phyloP scores from a whole-genome alignment of 2,888 invertebrate species.

The Acronicta psi region DNA sequence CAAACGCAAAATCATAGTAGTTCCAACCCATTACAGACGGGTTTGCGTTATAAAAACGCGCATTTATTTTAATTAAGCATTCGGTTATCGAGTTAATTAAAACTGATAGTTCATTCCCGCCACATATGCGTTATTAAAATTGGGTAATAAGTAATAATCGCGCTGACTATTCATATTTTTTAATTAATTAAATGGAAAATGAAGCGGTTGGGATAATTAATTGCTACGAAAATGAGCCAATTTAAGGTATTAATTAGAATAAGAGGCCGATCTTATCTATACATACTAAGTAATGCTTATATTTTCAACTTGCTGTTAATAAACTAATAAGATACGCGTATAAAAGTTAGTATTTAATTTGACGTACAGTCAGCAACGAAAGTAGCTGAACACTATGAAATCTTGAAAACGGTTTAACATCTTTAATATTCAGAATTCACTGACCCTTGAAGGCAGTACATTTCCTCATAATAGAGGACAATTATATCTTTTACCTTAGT shows the following conservation, averaged over 20 bases:
- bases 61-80: slow-evolving; percentile 61
- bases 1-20: not conserved
- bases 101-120: slow-evolving; percentile 54
- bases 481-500: too few relatives aligned
- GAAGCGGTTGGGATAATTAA: slow-evolving; percentile 29
- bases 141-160: slow-evolving; percentile 46
- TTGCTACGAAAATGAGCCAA: slow-evolving; percentile 6
- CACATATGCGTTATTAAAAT: slow-evolving; percentile 54
- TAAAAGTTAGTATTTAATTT: slow-evolving; percentile 54
- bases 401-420: too few relatives aligned
- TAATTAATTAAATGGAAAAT: slow-evolving; percentile 50
- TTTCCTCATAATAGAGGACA: too few relatives aligned
- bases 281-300: not conserved
- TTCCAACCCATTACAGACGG: slow-evolving; percentile 3
- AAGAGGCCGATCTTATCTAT: not conserved
- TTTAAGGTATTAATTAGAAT: not conserved
- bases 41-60: slow-evolving; percentile 39
- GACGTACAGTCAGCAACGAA: slow-evolving; percentile 15
- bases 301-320: slow-evolving; percentile 28
- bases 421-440: too few relatives aligned
- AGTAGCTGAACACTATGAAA: too few relatives aligned
- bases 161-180: slow-evolving; percentile 44
- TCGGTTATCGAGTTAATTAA: slow-evolving; percentile 61
- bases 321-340: slow-evolving; percentile 48
- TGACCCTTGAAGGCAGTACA: too few relatives aligned